Percentiles rank a stretch among this genome's conserved stretches.
phyloP scores from a whole-genome alignment of 2,797 vertebrate genomes.

The Notoglanidium macrostoma region DNA sequence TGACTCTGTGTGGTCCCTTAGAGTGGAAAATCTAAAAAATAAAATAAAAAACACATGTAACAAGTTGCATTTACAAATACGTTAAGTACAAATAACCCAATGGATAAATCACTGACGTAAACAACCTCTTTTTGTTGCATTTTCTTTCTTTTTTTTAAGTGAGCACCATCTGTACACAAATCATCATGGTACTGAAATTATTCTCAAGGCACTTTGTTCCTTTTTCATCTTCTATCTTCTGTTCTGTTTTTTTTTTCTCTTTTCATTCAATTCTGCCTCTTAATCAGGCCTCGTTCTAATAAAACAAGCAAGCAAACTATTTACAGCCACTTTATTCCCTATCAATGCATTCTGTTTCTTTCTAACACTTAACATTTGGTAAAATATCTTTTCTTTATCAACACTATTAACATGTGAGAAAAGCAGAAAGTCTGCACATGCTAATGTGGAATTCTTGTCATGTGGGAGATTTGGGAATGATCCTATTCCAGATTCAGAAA shows the following conservation, averaged over 20 bases:
- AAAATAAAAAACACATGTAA: constrained; percentile 78
- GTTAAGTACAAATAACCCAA: constrained; percentile 75
- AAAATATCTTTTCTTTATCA: neutral
- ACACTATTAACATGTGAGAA: neutral
- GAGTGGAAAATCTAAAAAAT: constrained; percentile 46
- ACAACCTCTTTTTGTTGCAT: constrained; percentile 66
- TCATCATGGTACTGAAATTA: constrained; percentile 82
- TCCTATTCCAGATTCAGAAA: neutral
- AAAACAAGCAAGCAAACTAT: constrained; percentile 73
- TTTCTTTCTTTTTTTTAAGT: constrained; percentile 55
- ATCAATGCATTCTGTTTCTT: neutral
- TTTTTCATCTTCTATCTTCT: constrained; percentile 59
- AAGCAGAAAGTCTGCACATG: neutral
- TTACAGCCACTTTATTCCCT: constrained; percentile 69
- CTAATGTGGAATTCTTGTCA: neutral
- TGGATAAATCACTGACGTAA: constrained; percentile 80
- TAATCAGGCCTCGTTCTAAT: constrained; percentile 46
- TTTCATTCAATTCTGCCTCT: constrained; percentile 40
- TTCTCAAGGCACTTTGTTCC: constrained; percentile 94
- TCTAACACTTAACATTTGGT: neutral
- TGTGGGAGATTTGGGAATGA: neutral
- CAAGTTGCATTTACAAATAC: constrained; percentile 72
- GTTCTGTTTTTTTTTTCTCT: constrained; percentile 55
- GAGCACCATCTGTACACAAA: constrained; percentile 93
- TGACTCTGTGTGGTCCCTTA: constrained; percentile 61